Evolutionary conservation across 2,113 vertebrate species (phyloP).

Genomic region (Mellivora capensis): DNA sequence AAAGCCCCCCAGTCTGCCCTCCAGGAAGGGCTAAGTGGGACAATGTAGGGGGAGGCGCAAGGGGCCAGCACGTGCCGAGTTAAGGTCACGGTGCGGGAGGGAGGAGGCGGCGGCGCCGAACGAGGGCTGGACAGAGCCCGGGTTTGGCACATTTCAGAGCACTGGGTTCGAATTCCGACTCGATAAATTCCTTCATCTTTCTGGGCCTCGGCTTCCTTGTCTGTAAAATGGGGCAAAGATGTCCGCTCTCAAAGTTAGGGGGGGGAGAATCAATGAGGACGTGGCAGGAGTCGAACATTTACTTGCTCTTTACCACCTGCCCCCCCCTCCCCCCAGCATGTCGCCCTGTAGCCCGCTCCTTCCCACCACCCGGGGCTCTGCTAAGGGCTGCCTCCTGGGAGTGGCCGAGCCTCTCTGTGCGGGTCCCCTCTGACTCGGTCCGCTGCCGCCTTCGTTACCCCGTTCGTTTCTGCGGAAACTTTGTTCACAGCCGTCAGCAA

Average conservation of each 20-base stretch:
- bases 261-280: background rate
- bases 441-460: background rate
- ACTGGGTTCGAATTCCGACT: background rate
- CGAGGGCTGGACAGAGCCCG: background rate
- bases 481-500: background rate
- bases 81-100: background rate
- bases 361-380: background rate
- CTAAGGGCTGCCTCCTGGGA: background rate
- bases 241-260: background rate
- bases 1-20: background rate
- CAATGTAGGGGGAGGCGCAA: background rate
- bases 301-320: background rate
- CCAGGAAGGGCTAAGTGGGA: background rate
- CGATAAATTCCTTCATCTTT: background rate
- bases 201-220: background rate
- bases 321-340: background rate
- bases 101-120: background rate
- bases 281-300: background rate
- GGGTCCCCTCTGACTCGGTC: background rate
- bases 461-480: background rate
- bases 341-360: background rate
- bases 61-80: slow-evolving; percentile 37
- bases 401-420: background rate
- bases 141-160: background rate
- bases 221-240: background rate